phyloP scores from a whole-genome alignment of 1,140 invertebrate species.

The Tenebrio molitor region DNA sequence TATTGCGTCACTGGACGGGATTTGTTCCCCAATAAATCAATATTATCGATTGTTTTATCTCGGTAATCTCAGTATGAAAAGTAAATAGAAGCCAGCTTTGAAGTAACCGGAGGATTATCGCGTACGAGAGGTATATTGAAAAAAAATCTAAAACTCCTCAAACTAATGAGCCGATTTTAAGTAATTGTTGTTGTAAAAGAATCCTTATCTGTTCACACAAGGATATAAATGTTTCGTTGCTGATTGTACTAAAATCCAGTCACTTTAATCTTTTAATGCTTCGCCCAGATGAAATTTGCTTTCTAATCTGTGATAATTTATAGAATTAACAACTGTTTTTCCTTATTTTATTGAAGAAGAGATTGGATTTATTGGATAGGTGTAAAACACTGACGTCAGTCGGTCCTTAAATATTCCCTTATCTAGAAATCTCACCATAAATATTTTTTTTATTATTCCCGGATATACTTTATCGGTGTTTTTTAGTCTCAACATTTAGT shows the following conservation, averaged over 20 bases:
- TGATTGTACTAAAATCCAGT: neutral
- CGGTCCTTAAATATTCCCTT: constrained; percentile 10
- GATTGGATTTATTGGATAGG: constrained; percentile 15
- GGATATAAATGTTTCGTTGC: neutral
- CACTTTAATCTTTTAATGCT: neutral
- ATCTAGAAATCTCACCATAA: constrained; percentile 1
- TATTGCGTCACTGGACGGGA: constrained; percentile 31
- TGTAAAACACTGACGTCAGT: constrained; percentile 18
- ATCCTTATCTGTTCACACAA: neutral
- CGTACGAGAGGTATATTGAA: neutral
- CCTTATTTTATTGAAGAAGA: neutral
- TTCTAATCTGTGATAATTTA: constrained; percentile 23
- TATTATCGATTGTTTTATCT: constrained; percentile 37
- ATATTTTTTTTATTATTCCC: constrained; percentile 3
- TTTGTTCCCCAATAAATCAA: constrained; percentile 35
- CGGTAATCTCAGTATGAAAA: constrained; percentile 27
- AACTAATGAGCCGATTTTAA: constrained; percentile 20
- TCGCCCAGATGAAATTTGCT: neutral
- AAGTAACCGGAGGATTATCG: neutral
- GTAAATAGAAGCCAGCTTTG: constrained; percentile 23
- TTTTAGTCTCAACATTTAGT: neutral
- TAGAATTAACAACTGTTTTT: constrained; percentile 12
- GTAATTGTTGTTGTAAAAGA: constrained; percentile 6
- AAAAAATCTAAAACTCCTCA: constrained; percentile 15
- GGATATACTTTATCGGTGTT: constrained; percentile 7